Evolutionary conservation across 1,140 invertebrate species (phyloP).

Genomic region (Drosophila ananassae): DNA sequence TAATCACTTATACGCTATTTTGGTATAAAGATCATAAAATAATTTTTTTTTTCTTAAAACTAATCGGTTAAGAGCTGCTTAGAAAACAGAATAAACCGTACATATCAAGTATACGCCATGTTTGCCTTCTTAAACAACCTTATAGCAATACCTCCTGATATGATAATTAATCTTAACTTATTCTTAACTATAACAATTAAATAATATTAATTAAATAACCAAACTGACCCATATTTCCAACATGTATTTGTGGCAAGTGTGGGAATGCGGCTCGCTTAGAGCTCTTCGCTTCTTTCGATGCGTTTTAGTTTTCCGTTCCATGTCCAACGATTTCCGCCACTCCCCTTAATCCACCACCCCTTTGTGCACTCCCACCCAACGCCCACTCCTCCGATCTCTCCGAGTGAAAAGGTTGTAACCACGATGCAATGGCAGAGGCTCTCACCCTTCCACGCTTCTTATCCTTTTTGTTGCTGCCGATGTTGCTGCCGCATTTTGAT

Average conservation of each 20-base stretch:
- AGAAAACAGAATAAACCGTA: no score
- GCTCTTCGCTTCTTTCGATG: constrained; percentile 23
- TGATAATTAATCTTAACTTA: no score
- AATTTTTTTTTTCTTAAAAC: no score
- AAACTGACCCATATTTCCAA: background rate
- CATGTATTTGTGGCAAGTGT: constrained; percentile 19
- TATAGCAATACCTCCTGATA: no score
- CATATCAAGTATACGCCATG: constrained; percentile 17
- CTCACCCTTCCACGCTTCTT: constrained; percentile 34
- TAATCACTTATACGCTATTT: background rate
- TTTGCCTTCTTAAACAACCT: no score
- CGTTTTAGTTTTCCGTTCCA: constrained; percentile 65
- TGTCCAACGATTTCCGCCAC: constrained; percentile 46
- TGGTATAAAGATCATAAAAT: no score
- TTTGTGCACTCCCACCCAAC: background rate
- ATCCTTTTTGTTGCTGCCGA: constrained; percentile 28
- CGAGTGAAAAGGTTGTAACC: constrained; percentile 67
- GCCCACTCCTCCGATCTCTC: constrained; percentile 11
- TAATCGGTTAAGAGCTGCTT: no score
- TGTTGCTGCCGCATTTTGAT: constrained; percentile 63
- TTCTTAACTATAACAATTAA: background rate
- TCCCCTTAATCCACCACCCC: background rate
- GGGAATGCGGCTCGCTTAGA: background rate
- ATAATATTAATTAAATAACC: background rate
- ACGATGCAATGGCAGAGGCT: constrained; percentile 71